These are phyloP conservation scores for Apodemia duryi DNA, from an alignment of 2,888 invertebrate genomes.

Conservation along the genomic window DNA sequence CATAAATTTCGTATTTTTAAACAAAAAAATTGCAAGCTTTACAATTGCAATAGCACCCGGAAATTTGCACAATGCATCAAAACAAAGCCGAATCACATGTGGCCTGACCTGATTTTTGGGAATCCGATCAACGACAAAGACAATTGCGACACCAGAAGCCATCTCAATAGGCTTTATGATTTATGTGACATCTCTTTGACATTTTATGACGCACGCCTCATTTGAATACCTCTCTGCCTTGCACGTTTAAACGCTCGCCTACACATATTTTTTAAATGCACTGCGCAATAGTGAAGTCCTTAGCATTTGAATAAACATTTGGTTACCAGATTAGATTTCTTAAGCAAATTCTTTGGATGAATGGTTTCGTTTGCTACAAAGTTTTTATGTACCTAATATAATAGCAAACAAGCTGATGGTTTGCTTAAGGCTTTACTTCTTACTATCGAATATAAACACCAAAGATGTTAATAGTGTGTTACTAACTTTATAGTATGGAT, in stretches of 20 bases:
- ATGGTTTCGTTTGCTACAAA: not conserved
- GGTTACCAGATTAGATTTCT: conserved; percentile 75
- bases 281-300: conserved; percentile 51
- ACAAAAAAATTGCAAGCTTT: conserved; percentile 44
- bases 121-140: conserved; percentile 50
- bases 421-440: not conserved
- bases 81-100: conserved; percentile 69
- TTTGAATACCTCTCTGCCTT: conserved; percentile 72
- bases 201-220: conserved; percentile 73
- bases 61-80: conserved; percentile 65
- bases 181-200: conserved; percentile 71
- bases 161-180: conserved; percentile 70
- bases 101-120: conserved; percentile 73
- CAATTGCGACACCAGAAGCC: conserved; percentile 54
- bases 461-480: too few species aligned
- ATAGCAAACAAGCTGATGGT: too few species aligned
- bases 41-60: conserved; percentile 49
- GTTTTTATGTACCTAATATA: not conserved
- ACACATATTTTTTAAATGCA: conserved; percentile 57
- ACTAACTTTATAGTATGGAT: too few species aligned
- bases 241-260: conserved; percentile 68
- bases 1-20: conserved; percentile 64
- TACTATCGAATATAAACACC: too few species aligned
- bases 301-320: conserved; percentile 76
- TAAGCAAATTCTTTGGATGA: conserved; percentile 14